Base-by-base conservation (phyloP, 1,140 invertebrate genomes). In the Thaumatotibia leucotreta region DNA sequence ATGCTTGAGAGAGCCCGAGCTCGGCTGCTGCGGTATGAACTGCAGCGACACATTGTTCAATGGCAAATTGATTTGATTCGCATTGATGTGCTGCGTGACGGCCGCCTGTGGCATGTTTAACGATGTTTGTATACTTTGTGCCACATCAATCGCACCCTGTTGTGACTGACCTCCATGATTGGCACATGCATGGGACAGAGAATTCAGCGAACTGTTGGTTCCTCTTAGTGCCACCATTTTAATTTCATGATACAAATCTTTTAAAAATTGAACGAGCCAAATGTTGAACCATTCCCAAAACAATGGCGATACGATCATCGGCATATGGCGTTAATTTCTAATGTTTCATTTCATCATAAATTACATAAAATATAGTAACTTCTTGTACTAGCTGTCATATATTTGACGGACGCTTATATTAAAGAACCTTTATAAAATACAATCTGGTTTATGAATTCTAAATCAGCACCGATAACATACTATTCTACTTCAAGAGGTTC, bases 241-340 rank as follows among this genome's bases (percentile, higher is more conserved):
- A 80, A 85, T 78, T 81, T 90, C 87, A 88, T 90, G 75, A 83
- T 86, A 88, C 70, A 87, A 76, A 82, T 82, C 77, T 77, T 88
- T 90, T 61, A 88, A 64, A 82, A 87, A 82, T 79, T 86, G 78
- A 70, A 80, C 74, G 11, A 89, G 77, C 84, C 87, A 87, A 80
- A 88, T 77, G 66, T 88, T 84, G 74, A 89, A 89, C 84, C 83
- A 89, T 86, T 89, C 84, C 87, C 82, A 89, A 73, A 89, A 88
- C 63, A 81, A 72, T 62, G 84, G 81, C 64, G 82, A 83, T 75
- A 83, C 74, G 45, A 86, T 77, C 76, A 88, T 80, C 75, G 84
- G 78, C 81, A 82, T 86, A 82, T 61, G 80, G 77, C 74, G 50
- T 66, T 63, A 54, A 54, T 64, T 66, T 67, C 61, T 68, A 72